Evolutionary conservation across 2,113 vertebrate species (phyloP).

Genomic region (Dicerorhinus sumatrensis): DNA sequence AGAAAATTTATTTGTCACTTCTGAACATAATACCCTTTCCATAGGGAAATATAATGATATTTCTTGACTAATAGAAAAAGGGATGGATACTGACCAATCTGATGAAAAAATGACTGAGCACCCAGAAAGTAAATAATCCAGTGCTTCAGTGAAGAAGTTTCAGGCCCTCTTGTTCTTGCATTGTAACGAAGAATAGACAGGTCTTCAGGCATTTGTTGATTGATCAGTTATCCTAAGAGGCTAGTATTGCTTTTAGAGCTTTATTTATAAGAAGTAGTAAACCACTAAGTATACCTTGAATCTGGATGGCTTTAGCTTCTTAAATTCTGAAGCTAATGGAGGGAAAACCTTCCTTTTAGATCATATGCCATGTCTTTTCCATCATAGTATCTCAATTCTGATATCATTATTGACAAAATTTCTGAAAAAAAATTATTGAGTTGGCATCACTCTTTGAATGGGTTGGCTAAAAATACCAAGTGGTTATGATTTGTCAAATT

Average conservation of each 20-base stretch:
- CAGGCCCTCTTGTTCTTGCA: not conserved
- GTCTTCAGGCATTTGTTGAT: not conserved
- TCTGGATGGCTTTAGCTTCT: not conserved
- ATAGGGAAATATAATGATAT: not conserved
- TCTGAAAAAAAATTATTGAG: not conserved
- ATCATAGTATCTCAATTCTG: not conserved
- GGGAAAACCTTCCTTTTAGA: not conserved
- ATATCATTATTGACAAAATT: slow-evolving; percentile 15
- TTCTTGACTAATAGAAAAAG: not conserved
- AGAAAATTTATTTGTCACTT: slow-evolving; percentile 27
- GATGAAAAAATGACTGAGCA: not conserved
- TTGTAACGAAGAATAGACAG: not conserved
- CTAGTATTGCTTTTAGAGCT: not conserved
- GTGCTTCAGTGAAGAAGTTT: not conserved
- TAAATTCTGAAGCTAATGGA: not conserved
- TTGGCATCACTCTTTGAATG: not conserved
- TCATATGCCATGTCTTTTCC: not conserved
- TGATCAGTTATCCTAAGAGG: not conserved
- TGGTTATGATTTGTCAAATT: not conserved
- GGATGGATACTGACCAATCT: not conserved
- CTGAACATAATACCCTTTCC: not conserved
- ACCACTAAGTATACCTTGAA: not conserved
- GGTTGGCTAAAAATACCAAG: not conserved
- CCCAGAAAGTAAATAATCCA: not conserved
- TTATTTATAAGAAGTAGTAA: not conserved